Percentiles rank a stretch among this genome's conserved stretches.
phyloP scores from a whole-genome alignment of 2,113 vertebrate species.

The Gracilinanus agilis region DNA sequence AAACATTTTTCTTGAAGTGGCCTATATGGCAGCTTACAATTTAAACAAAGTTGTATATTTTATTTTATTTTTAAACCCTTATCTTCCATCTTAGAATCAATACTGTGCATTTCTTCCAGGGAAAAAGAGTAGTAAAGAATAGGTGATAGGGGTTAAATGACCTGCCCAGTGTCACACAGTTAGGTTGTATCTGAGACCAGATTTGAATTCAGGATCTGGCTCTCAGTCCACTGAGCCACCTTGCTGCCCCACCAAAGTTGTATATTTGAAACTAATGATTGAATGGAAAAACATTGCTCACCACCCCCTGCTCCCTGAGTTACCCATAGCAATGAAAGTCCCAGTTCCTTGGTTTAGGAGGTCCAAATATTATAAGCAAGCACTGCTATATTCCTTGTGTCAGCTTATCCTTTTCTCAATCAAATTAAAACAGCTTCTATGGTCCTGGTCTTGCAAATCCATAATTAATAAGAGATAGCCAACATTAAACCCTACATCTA shows the following conservation, averaged over 20 bases:
- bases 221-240: too few species aligned
- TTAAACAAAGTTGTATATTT: not conserved
- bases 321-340: not conserved
- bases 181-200: too few species aligned
- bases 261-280: not conserved
- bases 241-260: too few species aligned
- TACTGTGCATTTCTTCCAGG: too few species aligned
- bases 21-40: not conserved
- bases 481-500: not conserved
- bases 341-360: not conserved
- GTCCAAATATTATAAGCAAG: not conserved
- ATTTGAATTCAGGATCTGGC: too few species aligned
- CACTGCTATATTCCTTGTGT: not conserved
- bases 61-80: too few species aligned
- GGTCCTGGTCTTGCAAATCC: not conserved
- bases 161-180: too few species aligned
- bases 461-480: not conserved
- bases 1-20: not conserved
- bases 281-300: not conserved
- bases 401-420: not conserved
- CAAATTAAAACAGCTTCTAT: not conserved
- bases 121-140: too few species aligned
- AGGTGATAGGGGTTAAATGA: too few species aligned
- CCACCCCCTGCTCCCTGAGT: not conserved
- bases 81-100: too few species aligned